These are phyloP conservation scores for Philereme vetulata DNA, from an alignment of 2,888 invertebrate species.

Conservation along the genomic window DNA sequence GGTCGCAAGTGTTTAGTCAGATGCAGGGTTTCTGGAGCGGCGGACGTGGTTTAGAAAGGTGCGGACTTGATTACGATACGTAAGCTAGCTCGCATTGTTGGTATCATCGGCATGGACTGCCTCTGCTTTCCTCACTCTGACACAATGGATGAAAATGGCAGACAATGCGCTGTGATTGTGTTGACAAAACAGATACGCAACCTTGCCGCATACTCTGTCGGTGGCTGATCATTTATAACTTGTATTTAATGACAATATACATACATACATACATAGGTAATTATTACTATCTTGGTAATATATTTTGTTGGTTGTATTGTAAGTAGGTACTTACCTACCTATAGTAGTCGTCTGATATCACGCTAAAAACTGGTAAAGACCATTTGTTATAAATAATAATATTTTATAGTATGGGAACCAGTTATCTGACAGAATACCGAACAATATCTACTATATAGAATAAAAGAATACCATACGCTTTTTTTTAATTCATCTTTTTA, in stretches of 20 bases:
- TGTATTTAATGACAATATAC: conserved; percentile 1
- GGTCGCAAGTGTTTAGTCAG: conserved; percentile 47
- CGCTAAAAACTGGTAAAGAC: too few species aligned
- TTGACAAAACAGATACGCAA: conserved; percentile 58
- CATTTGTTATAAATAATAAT: too few species aligned
- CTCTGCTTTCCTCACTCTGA: conserved; percentile 53
- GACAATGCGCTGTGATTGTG: conserved; percentile 59
- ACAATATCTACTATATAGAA: too few species aligned
- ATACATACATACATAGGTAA: too few species aligned
- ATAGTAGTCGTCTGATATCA: too few species aligned
- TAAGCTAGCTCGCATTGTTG: conserved; percentile 22
- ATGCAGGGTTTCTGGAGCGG: conserved; percentile 47
- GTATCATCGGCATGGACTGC: conserved; percentile 36
- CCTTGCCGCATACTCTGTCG: conserved; percentile 47
- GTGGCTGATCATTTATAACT: conserved; percentile 3
- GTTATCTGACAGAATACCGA: too few species aligned
- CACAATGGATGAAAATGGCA: conserved; percentile 56
- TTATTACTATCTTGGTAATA: too few species aligned
- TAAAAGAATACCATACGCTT: too few species aligned
- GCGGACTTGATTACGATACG: conserved; percentile 36
- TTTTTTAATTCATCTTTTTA: too few species aligned
- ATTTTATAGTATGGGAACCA: too few species aligned
- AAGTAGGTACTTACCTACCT: too few species aligned
- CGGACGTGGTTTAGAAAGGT: conserved; percentile 37
- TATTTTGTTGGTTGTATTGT: too few species aligned